Evolutionary conservation across 64 coral and sea anemone species (phyloP), one percentile per base, ranked within the genome.

Genomic region (Acropora yongei): DNA sequence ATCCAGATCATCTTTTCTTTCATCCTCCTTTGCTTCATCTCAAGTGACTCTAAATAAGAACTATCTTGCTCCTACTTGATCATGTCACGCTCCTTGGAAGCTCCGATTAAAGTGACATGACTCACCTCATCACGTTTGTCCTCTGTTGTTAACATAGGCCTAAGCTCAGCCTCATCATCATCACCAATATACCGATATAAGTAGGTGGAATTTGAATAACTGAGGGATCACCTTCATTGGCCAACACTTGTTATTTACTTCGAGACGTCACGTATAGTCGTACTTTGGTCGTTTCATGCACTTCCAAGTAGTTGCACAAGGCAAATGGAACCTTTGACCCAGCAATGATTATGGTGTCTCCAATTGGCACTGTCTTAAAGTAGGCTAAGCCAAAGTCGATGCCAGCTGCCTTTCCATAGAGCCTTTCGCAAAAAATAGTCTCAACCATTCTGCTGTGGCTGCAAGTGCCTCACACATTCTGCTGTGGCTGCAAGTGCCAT

Each of bases 301-400:
- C 58, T 63, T 63, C 58, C 57, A 83, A 13, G 80, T 57, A 61
- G 40, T 83, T 57, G 19, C 30, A 57, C n/a, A 83, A 55, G 42
- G 80, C 67, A 83, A 83, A 83, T n/a, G 57, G 20, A 83, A 65
- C 18, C 57, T 83, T 44, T 49, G 68, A 72, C 9, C 9, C 57
- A 42, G 14, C 65, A 14, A 63, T 42, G 17, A 41, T 13, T 63
- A 72, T 13, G 10, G 16, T 30, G 49, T 63, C 80, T 61, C 67
- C 80, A 83, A 83, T 83, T 55, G 20, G 39, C 13, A 66, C 20
- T 46, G 55, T 65, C 20, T 84, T 91, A 47, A 60, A 91, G 44
- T 91, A 84, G 61, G 78, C 80, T 6, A 91, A 50, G 65, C 14
- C 57, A 63, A 91, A 91, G 49, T 83, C 68, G 79, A 91, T 91